These are phyloP conservation scores for Plebejus argus DNA, from an alignment of 2,888 invertebrate genomes.

Conservation along the genomic window DNA sequence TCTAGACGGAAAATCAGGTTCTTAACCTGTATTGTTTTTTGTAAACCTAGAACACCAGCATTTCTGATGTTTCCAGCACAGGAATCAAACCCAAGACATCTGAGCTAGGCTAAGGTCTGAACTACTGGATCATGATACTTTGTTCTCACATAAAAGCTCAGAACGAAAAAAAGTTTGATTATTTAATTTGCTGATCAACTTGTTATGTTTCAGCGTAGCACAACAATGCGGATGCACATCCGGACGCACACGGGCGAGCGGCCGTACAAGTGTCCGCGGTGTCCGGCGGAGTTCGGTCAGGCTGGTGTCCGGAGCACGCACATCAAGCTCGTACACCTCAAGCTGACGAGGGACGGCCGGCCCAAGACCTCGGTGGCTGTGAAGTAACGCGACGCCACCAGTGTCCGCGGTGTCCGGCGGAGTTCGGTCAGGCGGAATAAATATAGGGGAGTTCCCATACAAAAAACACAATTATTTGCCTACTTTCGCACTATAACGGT, in stretches of 20 bases:
- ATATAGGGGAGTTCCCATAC: no score
- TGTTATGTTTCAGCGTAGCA: slow-evolving; percentile 52
- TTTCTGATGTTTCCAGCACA: no score
- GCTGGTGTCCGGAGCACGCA: slow-evolving; percentile 59
- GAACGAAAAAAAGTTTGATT: no score
- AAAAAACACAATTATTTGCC: no score
- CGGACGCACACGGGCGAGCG: slow-evolving; percentile 70
- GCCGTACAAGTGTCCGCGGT: slow-evolving; percentile 62
- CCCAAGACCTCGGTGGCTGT: slow-evolving; percentile 42
- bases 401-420: slow-evolving; percentile 61
- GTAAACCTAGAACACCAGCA: no score
- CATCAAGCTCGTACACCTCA: slow-evolving; percentile 59
- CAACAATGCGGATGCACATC: slow-evolving; percentile 61
- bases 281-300: slow-evolving; percentile 64
- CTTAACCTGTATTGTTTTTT: no score
- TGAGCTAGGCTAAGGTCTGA: no score
- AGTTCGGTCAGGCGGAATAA: slow-evolving; percentile 56
- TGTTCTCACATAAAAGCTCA: no score
- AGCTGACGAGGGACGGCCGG: slow-evolving; percentile 58
- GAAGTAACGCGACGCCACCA: background rate
- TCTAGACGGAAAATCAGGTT: no score
- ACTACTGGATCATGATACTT: no score
- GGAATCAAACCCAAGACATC: no score
- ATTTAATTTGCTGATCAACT: background rate
- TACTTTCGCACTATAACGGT: no score